phyloP scores from a whole-genome alignment of 2,888 invertebrate species.

The Erynnis tages region DNA sequence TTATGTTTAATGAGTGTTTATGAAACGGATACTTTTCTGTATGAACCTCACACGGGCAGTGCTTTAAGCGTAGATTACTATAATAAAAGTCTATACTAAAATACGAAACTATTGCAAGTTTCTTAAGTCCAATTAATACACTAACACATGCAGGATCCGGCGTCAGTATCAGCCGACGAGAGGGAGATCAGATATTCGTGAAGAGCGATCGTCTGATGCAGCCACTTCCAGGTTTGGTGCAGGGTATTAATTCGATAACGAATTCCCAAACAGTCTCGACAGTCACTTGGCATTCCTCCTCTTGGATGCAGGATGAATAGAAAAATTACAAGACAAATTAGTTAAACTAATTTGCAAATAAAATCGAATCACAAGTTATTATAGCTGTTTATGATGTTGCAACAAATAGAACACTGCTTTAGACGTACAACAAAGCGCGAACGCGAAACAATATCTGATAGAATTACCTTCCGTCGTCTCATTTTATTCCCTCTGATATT shows the following conservation, averaged over 20 bases:
- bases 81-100: slow-evolving; percentile 43
- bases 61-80: slow-evolving; percentile 55
- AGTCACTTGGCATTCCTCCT: slow-evolving; percentile 85
- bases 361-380: slow-evolving; percentile 32
- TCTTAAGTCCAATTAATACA: slow-evolving; percentile 45
- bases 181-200: slow-evolving; percentile 93
- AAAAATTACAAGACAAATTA: slow-evolving; percentile 67
- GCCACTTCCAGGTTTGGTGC: slow-evolving; percentile 97
- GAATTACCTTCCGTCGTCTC: slow-evolving; percentile 67
- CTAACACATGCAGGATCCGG: slow-evolving; percentile 58
- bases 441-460: slow-evolving; percentile 58
- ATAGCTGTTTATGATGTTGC: slow-evolving; percentile 6
- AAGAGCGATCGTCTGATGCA: slow-evolving; percentile 93
- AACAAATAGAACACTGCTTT: slow-evolving; percentile 28
- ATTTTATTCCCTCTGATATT: slow-evolving; percentile 71
- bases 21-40: slow-evolving; percentile 73
- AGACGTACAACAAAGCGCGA: slow-evolving; percentile 40
- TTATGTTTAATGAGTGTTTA: slow-evolving; percentile 36
- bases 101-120: slow-evolving; percentile 46
- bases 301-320: slow-evolving; percentile 74
- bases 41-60: slow-evolving; percentile 62
- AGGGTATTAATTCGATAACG: slow-evolving; percentile 93
- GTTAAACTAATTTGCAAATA: slow-evolving; percentile 41
- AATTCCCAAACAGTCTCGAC: slow-evolving; percentile 92
- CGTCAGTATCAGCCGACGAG: slow-evolving; percentile 87